Conservation (phyloP, 2,888 invertebrate genomes). For the Pachydiplax longipennis region DNA sequence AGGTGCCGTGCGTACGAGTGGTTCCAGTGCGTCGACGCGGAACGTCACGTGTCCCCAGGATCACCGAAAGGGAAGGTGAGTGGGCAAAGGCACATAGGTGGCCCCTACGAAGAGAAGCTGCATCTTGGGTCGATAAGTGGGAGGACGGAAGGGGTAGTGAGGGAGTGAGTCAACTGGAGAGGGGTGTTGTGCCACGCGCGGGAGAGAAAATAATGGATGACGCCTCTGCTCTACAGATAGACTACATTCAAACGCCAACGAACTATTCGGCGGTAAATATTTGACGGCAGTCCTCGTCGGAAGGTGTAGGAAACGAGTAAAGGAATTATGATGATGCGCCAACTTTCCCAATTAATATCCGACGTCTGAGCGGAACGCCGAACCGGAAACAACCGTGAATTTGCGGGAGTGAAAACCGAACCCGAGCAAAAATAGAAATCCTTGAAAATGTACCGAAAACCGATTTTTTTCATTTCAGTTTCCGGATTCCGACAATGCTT, state of each 20-base stretch:
- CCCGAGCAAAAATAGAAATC: too few species aligned
- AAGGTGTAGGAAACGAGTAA: not conserved
- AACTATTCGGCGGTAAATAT: not conserved
- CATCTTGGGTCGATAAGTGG: conserved; percentile 31
- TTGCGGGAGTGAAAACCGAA: too few species aligned
- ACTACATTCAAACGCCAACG: not conserved
- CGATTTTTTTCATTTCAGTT: too few species aligned
- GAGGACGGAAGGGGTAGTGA: not conserved
- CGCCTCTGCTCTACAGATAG: too few species aligned
- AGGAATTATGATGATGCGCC: not conserved
- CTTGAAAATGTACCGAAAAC: too few species aligned
- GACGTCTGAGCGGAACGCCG: not conserved
- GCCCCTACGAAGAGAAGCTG: not conserved
- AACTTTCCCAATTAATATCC: not conserved
- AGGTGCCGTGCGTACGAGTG: not conserved
- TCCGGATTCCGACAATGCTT: too few species aligned
- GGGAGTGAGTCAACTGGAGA: not conserved
- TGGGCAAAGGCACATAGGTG: not conserved
- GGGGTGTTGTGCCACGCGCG: not conserved
- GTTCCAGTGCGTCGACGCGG: too few species aligned
- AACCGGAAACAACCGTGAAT: too few species aligned
- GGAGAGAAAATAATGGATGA: not conserved
- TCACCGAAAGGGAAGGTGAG: not conserved
- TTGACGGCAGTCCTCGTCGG: too few species aligned
- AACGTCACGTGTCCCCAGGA: not conserved